Evolutionary conservation across 1,140 invertebrate genomes (phyloP), one percentile per base, ranked within the genome.

Genomic region (Phortica variegata): DNA sequence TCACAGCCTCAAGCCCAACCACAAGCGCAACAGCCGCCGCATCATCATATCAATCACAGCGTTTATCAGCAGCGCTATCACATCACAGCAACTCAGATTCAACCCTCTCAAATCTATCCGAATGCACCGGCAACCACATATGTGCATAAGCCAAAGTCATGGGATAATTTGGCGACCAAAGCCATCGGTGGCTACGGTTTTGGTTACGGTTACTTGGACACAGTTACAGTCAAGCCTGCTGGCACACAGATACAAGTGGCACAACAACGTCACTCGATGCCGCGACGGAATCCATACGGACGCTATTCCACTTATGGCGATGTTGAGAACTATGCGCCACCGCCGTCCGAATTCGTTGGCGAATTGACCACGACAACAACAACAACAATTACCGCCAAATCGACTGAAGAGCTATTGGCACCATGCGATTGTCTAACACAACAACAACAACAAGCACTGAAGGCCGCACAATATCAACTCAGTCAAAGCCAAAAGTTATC

Each of bases 121-220:
- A 59, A 73, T 17, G 58, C 60, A n/a, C n/a, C n/a, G n/a, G 23
- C 21, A 56, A 73, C 84, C 15, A 80, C 84, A 45, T 84, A 85
- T 53, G 75, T 73, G 33, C 65, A 82, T 31, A 83, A 92, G 61
- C 89, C 89, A 3, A 91, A 91, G 65, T 91, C 89, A 0, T 91
- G 90, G 89, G 89, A 91, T 61, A 91, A 91, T 78, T 77, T 93
- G 16, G 86, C 87, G 0, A 90, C 87, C 1, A 90, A 90, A 77
- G 84, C 86, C 2, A 86, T 89, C 46, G 87, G 88, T 9, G 89
- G 87, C 0, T 90, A 91, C 58, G 88, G 88, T 17, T 91, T 89
- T 56, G 88, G 88, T 3, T 92, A 91, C 61, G 89, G 89, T 2
- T 91, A 89, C 58, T 74, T 89, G 23, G 87, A 89, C 57, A 85